Evolutionary conservation across 2,888 invertebrate species (phyloP).

Genomic region (Gari tellinella): DNA sequence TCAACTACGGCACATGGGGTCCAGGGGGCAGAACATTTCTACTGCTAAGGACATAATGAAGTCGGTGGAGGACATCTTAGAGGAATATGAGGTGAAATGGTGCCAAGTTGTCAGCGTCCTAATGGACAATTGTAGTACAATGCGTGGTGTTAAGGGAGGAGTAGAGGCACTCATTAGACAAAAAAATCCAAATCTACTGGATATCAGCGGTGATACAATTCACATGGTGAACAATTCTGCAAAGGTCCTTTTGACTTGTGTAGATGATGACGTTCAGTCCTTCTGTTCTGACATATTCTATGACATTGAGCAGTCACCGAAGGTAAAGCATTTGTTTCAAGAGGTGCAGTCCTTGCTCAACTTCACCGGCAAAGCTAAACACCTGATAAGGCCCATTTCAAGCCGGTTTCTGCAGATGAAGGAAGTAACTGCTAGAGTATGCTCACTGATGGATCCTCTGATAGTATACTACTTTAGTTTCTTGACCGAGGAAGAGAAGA

Average conservation of each 20-base stretch:
- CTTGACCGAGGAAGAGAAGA: slow-evolving; percentile 28
- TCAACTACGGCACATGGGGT: slow-evolving; percentile 17
- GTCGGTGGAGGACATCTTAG: slow-evolving; percentile 16
- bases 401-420: slow-evolving; percentile 38
- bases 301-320: slow-evolving; percentile 37
- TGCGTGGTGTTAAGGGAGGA: slow-evolving; percentile 35
- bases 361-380: slow-evolving; percentile 6
- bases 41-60: slow-evolving; percentile 21
- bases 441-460: slow-evolving; percentile 7
- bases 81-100: slow-evolving; percentile 30
- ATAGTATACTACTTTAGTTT: slow-evolving; percentile 15
- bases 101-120: slow-evolving; percentile 21
- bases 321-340: slow-evolving; percentile 16
- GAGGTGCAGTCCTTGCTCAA: slow-evolving; percentile 16
- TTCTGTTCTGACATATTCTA: slow-evolving; percentile 32
- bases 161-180: slow-evolving; percentile 27
- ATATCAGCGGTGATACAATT: slow-evolving; percentile 42
- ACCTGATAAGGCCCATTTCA: slow-evolving; percentile 13
- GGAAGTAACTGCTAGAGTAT: slow-evolving; percentile 14
- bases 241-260: slow-evolving; percentile 13
- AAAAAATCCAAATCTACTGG: slow-evolving; percentile 32
- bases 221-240: slow-evolving; percentile 40
- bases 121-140: slow-evolving; percentile 40
- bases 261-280: slow-evolving; percentile 11
- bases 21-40: slow-evolving; percentile 25